Conservation (phyloP, 2,888 invertebrate genomes). For the Scaptomyza polygonia region DNA sequence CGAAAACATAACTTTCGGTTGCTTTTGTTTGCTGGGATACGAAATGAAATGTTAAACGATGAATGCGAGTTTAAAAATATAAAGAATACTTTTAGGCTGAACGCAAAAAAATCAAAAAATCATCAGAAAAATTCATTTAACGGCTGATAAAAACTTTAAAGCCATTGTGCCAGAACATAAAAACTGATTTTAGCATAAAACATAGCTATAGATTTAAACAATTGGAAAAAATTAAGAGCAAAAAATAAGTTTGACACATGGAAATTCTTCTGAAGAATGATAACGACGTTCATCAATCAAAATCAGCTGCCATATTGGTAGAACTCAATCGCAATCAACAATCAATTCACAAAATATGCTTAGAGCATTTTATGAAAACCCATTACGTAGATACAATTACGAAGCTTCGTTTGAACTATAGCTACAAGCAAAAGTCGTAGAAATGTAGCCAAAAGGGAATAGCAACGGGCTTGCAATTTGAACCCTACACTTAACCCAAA, state of each 20-base stretch:
- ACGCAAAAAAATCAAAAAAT: neutral
- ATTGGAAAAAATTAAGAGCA: too few species aligned
- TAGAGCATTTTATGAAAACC: constrained; percentile 29
- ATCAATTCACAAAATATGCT: neutral
- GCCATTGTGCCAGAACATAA: neutral
- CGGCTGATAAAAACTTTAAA: neutral
- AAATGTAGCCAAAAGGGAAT: neutral
- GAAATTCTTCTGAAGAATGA: too few species aligned
- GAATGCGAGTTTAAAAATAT: neutral
- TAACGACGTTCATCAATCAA: too few species aligned
- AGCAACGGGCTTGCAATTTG: constrained; percentile 43
- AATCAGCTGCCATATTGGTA: neutral
- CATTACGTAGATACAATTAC: constrained; percentile 31
- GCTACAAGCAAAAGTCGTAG: constrained; percentile 2
- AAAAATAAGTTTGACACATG: too few species aligned
- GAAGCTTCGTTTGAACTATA: constrained; percentile 27
- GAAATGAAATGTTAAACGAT: constrained; percentile 1
- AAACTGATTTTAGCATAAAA: too few species aligned
- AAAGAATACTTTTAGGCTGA: constrained; percentile 48
- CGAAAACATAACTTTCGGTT: neutral
- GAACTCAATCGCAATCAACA: neutral
- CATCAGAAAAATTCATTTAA: too few species aligned
- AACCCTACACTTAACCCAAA: constrained; percentile 74
- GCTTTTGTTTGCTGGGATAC: constrained; percentile 2
- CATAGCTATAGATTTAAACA: too few species aligned